A percentile compares a stretch with the other conserved stretches of the same genome.
Conservation (phyloP, 2,113 vertebrate species). For the Elaphurus davidianus region DNA sequence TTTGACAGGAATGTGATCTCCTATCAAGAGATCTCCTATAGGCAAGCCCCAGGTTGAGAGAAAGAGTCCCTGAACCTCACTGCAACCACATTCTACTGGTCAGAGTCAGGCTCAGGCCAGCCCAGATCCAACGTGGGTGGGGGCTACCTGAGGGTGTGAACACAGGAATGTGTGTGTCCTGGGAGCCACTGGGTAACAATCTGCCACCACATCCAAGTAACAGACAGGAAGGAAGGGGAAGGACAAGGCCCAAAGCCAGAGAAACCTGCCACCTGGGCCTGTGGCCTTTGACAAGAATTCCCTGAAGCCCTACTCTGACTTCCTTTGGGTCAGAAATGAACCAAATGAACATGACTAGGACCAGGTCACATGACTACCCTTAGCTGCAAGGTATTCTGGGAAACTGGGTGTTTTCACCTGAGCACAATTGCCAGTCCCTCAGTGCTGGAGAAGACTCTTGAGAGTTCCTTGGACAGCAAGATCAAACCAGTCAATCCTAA, state of each 20-base stretch:
- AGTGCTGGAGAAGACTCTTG: background rate
- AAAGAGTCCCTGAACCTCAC: background rate
- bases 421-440: background rate
- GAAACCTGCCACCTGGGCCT: background rate
- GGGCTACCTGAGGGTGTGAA: accelerated
- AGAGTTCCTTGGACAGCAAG: background rate
- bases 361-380: background rate
- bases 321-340: background rate
- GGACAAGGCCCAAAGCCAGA: background rate
- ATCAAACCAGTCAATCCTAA: background rate
- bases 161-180: background rate
- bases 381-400: background rate
- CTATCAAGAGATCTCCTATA: background rate
- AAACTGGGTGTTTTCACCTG: background rate
- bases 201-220: background rate
- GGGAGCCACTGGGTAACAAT: background rate
- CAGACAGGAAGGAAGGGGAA: background rate
- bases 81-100: background rate
- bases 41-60: background rate
- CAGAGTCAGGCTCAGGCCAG: background rate
- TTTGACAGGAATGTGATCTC: background rate
- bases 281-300: background rate
- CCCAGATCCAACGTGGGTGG: background rate
- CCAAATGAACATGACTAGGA: background rate
- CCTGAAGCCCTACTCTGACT: background rate